Evolutionary conservation across 1,140 invertebrate species (phyloP).

Genomic region (Agrypnia vestita): DNA sequence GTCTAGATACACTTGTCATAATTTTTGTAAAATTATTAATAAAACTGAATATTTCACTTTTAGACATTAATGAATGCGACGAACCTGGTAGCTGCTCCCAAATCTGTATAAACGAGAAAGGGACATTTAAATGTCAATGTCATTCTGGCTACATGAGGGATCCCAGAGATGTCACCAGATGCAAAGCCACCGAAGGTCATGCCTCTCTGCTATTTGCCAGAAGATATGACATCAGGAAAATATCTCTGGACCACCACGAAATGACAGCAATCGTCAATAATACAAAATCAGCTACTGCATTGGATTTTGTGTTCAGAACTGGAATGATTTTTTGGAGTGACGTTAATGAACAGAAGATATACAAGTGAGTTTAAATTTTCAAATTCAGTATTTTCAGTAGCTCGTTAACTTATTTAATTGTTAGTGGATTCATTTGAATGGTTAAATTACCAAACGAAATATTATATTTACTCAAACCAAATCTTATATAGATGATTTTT

Average conservation of each 20-base stretch:
- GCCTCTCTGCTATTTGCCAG: conserved; percentile 89
- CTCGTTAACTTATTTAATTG: too few relatives aligned
- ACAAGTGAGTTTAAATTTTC: conserved; percentile 77
- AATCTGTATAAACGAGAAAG: conserved; percentile 91
- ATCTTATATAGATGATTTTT: too few relatives aligned
- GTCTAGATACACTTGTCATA: not conserved
- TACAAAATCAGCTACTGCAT: conserved; percentile 88
- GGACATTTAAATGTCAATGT: conserved; percentile 95
- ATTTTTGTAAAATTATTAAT: not conserved
- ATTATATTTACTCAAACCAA: too few relatives aligned
- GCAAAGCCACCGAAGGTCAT: conserved; percentile 91
- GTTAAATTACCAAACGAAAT: too few relatives aligned
- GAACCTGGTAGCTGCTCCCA: conserved; percentile 94
- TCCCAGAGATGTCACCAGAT: conserved; percentile 85
- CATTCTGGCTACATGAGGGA: conserved; percentile 89
- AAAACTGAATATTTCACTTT: conserved; percentile 60
- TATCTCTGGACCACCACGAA: conserved; percentile 90
- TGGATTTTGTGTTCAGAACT: conserved; percentile 92
- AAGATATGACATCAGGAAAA: conserved; percentile 90
- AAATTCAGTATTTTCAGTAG: too few relatives aligned
- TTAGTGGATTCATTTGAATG: too few relatives aligned
- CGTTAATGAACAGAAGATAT: conserved; percentile 90
- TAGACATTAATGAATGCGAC: conserved; percentile 95
- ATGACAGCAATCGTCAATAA: conserved; percentile 92
- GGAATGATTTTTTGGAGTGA: conserved; percentile 97